Conservation (phyloP, 2,888 invertebrate species). For the Lacanobia oleracea region DNA sequence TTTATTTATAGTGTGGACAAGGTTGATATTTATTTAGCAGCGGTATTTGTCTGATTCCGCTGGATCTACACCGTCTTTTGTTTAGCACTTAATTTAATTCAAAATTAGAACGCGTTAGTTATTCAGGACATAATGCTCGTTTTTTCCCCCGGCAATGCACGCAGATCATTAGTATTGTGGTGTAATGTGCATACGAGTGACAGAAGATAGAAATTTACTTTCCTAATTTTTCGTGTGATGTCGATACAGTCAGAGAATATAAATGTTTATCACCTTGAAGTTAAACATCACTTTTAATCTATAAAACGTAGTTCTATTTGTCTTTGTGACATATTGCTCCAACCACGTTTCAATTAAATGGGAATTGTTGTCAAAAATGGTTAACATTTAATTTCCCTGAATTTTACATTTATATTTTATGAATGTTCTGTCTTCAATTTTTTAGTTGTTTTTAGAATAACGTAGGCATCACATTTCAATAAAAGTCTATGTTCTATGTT, state of each 20-base stretch:
- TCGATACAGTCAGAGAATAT: too few species aligned
- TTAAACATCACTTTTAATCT: neutral
- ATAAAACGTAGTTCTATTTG: neutral
- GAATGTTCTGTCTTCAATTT: neutral
- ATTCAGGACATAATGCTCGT: too few species aligned
- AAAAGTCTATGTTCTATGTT: slow-evolving; percentile 23
- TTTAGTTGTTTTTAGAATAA: slow-evolving; percentile 8
- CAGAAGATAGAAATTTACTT: too few species aligned
- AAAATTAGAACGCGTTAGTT: neutral
- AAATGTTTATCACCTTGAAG: too few species aligned
- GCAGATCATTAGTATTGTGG: too few species aligned
- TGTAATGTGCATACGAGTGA: too few species aligned
- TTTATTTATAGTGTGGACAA: neutral
- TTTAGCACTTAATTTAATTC: neutral
- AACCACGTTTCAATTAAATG: neutral
- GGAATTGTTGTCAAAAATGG: neutral
- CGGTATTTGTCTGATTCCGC: neutral
- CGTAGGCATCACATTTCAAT: slow-evolving; percentile 12
- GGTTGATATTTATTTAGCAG: neutral
- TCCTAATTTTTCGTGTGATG: neutral
- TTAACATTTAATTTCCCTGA: neutral
- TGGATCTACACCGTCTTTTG: neutral
- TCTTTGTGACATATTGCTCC: neutral
- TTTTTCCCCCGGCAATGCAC: too few species aligned
- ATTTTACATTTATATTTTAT: neutral